A percentile compares a stretch with the other conserved stretches of the same genome.
Conservation (phyloP, 2,797 vertebrate genomes). For the Polyboroides typus region DNA sequence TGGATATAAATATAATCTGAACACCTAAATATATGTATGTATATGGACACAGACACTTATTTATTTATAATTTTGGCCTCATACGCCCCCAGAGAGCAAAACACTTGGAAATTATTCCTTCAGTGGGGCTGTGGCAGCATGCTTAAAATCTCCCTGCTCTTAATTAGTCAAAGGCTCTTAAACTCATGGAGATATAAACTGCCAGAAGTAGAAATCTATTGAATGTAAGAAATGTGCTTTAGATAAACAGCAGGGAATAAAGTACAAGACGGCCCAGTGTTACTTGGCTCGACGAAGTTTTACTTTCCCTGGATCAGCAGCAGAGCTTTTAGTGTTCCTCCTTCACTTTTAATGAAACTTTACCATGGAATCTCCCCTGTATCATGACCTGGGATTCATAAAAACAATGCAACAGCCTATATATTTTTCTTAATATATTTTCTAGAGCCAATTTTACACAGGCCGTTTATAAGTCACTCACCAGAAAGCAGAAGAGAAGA, state of each 20-base stretch:
- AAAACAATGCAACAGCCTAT: constrained; percentile 7
- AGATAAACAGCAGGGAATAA: constrained; percentile 30
- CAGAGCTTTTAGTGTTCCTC: neutral
- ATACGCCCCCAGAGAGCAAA: neutral
- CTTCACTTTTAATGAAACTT: constrained; percentile 16
- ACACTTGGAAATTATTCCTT: neutral
- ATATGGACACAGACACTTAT: neutral
- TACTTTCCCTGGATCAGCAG: neutral
- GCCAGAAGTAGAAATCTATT: constrained; percentile 24
- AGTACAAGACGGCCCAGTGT: neutral
- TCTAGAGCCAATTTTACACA: constrained; percentile 3
- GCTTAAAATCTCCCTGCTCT: constrained; percentile 22
- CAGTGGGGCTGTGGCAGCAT: neutral
- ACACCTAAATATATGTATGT: neutral
- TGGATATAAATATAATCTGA: neutral
- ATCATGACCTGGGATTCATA: neutral
- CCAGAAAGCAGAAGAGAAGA: constrained; percentile 1
- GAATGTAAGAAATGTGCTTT: constrained; percentile 25
- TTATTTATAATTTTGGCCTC: neutral
- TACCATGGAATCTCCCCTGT: neutral
- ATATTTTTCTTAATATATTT: constrained; percentile 13
- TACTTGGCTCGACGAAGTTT: neutral
- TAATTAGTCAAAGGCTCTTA: constrained; percentile 54
- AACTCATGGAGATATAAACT: neutral
- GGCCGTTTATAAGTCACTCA: neutral